phyloP scores from a whole-genome alignment of 2,888 invertebrate species.

The Thymelicus lineola region DNA sequence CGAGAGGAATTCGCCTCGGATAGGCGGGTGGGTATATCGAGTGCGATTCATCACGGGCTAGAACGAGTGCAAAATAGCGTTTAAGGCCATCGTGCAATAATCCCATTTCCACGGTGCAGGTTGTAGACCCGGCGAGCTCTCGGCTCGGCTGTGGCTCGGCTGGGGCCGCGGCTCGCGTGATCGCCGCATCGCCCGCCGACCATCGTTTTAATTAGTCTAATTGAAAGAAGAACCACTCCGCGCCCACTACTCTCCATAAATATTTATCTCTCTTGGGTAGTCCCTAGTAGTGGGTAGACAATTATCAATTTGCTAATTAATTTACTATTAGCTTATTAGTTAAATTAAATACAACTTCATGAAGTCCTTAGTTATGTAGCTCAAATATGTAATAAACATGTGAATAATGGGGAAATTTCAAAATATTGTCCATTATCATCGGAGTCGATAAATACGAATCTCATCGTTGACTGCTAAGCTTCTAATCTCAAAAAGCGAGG shows the following conservation, averaged over 20 bases:
- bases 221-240: constrained; percentile 60
- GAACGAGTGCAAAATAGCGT: constrained; percentile 70
- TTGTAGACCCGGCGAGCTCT: constrained; percentile 61
- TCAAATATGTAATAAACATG: too few species aligned
- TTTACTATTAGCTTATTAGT: neutral
- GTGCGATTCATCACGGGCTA: constrained; percentile 54
- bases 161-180: constrained; percentile 59
- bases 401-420: neutral
- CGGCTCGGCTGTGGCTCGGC: constrained; percentile 49
- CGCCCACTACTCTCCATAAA: constrained; percentile 50
- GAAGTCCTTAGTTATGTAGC: too few species aligned
- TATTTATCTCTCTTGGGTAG: constrained; percentile 41
- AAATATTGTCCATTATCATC: neutral
- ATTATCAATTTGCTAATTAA: constrained; percentile 2
- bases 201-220: constrained; percentile 69
- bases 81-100: constrained; percentile 74
- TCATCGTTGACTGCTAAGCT: neutral
- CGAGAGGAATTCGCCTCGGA: constrained; percentile 43
- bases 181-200: constrained; percentile 52
- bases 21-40: constrained; percentile 39
- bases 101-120: constrained; percentile 78
- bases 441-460: neutral
- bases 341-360: too few species aligned
- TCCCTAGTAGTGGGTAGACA: neutral
- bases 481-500: neutral